Evolutionary conservation across 2,113 vertebrate species (phyloP).

Genomic region (Antigone vipio): DNA sequence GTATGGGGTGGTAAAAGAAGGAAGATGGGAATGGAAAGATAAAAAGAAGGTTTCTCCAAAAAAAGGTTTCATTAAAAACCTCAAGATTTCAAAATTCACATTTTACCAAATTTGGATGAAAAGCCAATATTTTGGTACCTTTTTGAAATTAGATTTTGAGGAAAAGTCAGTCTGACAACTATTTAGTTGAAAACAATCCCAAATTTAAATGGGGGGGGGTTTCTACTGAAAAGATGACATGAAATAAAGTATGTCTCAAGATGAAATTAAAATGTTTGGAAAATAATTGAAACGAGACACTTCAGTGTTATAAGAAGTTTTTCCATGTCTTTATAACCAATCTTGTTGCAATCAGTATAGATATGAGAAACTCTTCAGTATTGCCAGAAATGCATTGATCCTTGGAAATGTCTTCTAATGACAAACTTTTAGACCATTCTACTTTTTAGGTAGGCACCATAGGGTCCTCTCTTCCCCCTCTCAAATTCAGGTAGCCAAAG

Average conservation of each 20-base stretch:
- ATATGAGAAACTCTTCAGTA: not conserved
- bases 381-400: not conserved
- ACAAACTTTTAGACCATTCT: not conserved
- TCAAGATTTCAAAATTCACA: not conserved
- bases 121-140: not conserved
- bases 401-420: not conserved
- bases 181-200: not conserved
- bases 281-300: not conserved
- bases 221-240: not conserved
- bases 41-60: not conserved
- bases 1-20: not conserved
- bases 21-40: not conserved
- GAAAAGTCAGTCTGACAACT: not conserved
- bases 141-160: not conserved
- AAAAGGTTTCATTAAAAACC: not conserved
- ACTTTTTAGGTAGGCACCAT: not conserved
- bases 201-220: not conserved
- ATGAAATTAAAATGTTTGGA: not conserved
- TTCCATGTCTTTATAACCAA: not conserved
- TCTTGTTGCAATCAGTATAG: rapidly evolving
- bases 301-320: not conserved
- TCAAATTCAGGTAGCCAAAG: not conserved
- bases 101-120: not conserved
- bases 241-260: not conserved
- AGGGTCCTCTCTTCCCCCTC: not conserved